phyloP scores from a whole-genome alignment of 2,797 vertebrate genomes.

The Sternotherus odoratus region DNA sequence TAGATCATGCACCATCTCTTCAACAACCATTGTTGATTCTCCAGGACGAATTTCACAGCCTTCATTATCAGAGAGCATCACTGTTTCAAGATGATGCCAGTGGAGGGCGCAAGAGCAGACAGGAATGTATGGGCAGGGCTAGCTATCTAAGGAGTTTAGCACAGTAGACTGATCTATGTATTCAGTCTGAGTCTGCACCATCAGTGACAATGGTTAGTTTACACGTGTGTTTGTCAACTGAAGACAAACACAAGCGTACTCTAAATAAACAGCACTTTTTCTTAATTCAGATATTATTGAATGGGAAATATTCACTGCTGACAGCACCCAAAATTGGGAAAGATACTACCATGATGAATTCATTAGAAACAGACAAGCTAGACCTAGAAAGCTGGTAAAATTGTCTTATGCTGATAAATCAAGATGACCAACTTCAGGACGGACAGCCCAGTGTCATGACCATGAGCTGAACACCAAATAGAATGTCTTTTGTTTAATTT shows the following conservation, averaged over 20 bases:
- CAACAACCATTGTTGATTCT: not conserved
- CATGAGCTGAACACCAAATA: not conserved
- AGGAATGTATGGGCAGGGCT: not conserved
- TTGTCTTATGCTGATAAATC: not conserved
- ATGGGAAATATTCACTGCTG: not conserved
- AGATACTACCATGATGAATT: rapidly evolving
- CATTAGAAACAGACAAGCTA: rapidly evolving
- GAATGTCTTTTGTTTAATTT: not conserved
- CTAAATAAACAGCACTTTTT: rapidly evolving
- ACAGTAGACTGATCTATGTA: rapidly evolving
- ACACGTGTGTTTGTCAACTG: not conserved
- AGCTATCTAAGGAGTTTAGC: not conserved
- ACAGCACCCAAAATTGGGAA: rapidly evolving
- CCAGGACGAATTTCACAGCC: not conserved
- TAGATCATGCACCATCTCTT: not conserved
- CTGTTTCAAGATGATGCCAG: not conserved
- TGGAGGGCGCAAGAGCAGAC: not conserved
- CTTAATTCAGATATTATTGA: not conserved
- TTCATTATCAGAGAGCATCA: not conserved
- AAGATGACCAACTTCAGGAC: not conserved
- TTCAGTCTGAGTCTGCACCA: not conserved
- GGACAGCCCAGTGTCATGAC: not conserved
- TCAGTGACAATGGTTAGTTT: rapidly evolving
- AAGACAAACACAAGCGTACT: not conserved
- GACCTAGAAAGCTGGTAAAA: not conserved